These are phyloP conservation scores for Cheilosia variabilis DNA, from an alignment of 2,888 invertebrate genomes.

Conservation along the genomic window DNA sequence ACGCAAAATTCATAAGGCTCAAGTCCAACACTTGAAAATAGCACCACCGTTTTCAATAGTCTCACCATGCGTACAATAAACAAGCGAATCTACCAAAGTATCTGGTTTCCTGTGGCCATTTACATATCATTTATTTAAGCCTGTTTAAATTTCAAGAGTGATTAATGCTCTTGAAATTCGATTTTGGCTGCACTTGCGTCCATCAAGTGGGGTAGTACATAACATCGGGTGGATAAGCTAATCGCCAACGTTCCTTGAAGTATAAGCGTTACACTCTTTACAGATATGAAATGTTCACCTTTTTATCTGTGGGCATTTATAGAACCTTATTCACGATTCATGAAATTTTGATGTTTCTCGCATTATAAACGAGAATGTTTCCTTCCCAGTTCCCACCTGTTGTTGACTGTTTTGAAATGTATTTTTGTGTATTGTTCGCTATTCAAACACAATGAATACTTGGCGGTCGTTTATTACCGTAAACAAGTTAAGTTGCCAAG, in stretches of 20 bases:
- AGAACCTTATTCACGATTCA: not conserved
- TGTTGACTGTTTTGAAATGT: conserved; percentile 18
- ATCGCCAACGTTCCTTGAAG: no score
- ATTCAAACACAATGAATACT: conserved; percentile 1
- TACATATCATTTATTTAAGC: not conserved
- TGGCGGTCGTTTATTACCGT: conserved; percentile 21
- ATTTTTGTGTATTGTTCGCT: conserved; percentile 8
- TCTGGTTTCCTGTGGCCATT: not conserved
- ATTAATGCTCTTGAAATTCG: conserved; percentile 18
- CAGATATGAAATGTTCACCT: no score
- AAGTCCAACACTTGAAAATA: not conserved
- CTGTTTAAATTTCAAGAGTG: not conserved
- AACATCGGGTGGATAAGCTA: no score
- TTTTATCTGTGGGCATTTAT: not conserved
- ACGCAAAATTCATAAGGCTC: not conserved
- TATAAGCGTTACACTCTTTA: no score
- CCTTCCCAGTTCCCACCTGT: conserved; percentile 42
- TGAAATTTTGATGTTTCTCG: conserved; percentile 45
- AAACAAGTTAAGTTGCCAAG: conserved; percentile 51
- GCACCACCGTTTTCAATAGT: conserved; percentile 10
- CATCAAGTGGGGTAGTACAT: no score
- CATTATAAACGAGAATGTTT: not conserved
- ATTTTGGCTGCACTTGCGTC: not conserved
- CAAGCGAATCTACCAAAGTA: conserved; percentile 11
- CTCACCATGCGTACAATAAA: conserved; percentile 15